Evolutionary conservation across 2,113 vertebrate genomes (phyloP).

Genomic region (Orientallactaga bullata): DNA sequence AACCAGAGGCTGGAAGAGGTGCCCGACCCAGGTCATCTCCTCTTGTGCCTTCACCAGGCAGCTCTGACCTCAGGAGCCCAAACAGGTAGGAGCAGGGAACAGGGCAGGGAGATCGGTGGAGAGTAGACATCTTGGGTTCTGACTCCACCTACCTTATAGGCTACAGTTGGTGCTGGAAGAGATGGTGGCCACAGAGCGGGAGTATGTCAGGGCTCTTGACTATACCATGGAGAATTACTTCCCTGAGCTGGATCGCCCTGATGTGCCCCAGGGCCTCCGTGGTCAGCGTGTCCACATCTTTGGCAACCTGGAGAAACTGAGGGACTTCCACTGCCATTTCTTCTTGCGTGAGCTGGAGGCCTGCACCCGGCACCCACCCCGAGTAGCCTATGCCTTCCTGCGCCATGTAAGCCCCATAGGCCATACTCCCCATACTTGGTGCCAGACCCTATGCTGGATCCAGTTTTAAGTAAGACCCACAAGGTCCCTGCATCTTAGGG

Average conservation of each 20-base stretch:
- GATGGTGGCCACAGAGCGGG: conserved; percentile 96
- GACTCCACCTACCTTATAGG: conserved; percentile 60
- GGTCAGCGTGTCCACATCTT: conserved; percentile 95
- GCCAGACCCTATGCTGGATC: not conserved
- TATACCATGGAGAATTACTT: conserved; percentile 96
- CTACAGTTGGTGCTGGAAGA: conserved; percentile 92
- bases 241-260: conserved; percentile 94
- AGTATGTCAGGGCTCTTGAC: conserved; percentile 94
- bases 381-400: conserved; percentile 96
- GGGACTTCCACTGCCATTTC: conserved; percentile 96
- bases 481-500: not conserved
- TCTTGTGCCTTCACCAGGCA: conserved; percentile 48
- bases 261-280: conserved; percentile 96
- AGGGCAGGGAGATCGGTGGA: conserved; percentile 27
- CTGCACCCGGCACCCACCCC: conserved; percentile 94
- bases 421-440: not conserved
- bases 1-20: conserved; percentile 89
- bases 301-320: conserved; percentile 97
- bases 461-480: not conserved
- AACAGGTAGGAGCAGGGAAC: conserved; percentile 50
- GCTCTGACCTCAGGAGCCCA: conserved; percentile 81
- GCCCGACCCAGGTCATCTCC: conserved; percentile 80
- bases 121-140: conserved; percentile 11
- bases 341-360: conserved; percentile 96
- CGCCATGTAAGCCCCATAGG: conserved; percentile 90